Evolutionary conservation across 2,888 invertebrate species (phyloP).

Genomic region (Melanotus villosus): DNA sequence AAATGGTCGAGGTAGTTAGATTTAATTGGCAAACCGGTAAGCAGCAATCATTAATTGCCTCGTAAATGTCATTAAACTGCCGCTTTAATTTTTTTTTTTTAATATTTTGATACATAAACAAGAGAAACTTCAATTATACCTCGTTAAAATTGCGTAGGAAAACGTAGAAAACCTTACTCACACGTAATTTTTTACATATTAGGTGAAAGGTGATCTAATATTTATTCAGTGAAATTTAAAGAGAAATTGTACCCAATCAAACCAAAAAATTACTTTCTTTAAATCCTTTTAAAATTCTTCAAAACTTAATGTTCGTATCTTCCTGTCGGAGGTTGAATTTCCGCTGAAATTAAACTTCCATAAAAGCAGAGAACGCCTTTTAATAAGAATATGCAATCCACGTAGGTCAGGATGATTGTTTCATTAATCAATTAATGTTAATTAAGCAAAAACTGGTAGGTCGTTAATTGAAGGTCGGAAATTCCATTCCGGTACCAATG

Average conservation of each 20-base stretch:
- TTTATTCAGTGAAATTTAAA: not conserved
- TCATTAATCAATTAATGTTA: conserved; percentile 15
- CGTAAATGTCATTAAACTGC: too few relatives aligned
- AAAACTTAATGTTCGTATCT: too few relatives aligned
- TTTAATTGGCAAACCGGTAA: not conserved
- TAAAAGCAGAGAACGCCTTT: not conserved
- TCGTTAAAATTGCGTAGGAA: not conserved
- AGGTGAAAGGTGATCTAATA: conserved; percentile 10
- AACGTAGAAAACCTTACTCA: too few relatives aligned
- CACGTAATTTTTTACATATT: not conserved
- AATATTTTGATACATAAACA: not conserved
- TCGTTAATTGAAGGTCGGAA: conserved; percentile 39
- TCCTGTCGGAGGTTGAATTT: not conserved
- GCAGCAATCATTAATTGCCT: not conserved
- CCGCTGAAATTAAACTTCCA: not conserved
- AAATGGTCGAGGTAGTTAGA: not conserved
- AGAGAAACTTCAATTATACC: not conserved
- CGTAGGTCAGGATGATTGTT: conserved; percentile 8
- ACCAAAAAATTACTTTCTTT: not conserved
- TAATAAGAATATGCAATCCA: not conserved
- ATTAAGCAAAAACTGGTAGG: conserved; percentile 34
- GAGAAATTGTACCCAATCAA: not conserved
- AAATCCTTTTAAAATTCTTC: not conserved
- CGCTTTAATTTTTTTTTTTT: too few relatives aligned
- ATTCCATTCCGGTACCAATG: conserved; percentile 25